Evolutionary conservation across 2,113 vertebrate species (phyloP).

Genomic region (Tyrannus savana): DNA sequence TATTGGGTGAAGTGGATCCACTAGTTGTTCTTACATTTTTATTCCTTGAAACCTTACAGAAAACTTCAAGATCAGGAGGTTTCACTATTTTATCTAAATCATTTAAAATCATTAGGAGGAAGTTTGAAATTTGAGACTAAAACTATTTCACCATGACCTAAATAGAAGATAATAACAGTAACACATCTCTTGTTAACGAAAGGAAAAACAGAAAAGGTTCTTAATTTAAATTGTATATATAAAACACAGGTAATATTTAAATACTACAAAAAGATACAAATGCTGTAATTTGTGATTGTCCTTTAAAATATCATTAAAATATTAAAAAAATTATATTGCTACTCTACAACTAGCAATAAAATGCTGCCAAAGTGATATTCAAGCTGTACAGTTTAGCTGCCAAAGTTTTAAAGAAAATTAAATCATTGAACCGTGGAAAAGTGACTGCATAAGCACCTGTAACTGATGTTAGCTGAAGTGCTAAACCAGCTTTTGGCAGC

Average conservation of each 20-base stretch:
- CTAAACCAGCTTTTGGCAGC: slow-evolving; percentile 44
- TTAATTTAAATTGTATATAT: neutral
- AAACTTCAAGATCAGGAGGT: neutral
- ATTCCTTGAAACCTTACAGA: neutral
- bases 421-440: slow-evolving; percentile 5
- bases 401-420: slow-evolving; percentile 43
- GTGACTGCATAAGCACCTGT: slow-evolving; percentile 40
- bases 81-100: neutral
- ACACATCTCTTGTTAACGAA: neutral
- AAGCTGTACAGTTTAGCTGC: slow-evolving; percentile 9
- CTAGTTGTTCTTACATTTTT: neutral
- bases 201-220: neutral
- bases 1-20: neutral
- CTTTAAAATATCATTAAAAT: neutral
- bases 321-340: neutral
- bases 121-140: neutral
- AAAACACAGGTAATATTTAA: neutral
- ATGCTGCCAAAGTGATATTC: neutral
- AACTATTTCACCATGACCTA: neutral
- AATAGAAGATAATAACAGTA: neutral
- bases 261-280: neutral
- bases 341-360: neutral
- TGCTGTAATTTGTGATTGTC: neutral
- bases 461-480: slow-evolving; percentile 41
- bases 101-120: neutral